Evolutionary conservation across 2,113 vertebrate genomes (phyloP).

Genomic region (Azemiops feae): DNA sequence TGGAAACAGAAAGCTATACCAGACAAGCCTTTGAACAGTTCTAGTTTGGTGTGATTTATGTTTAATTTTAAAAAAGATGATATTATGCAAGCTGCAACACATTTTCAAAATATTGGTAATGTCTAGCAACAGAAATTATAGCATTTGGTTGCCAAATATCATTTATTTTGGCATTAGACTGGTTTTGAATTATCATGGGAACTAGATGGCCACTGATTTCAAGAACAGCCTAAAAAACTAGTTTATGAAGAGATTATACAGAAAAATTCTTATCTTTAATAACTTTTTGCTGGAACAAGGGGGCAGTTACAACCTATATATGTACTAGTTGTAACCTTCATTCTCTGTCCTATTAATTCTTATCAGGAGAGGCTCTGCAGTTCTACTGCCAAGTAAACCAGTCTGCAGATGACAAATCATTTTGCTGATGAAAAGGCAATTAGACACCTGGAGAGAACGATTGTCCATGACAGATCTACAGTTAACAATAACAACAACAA

Average conservation of each 20-base stretch:
- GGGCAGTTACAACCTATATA: rapidly evolving
- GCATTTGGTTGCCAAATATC: constrained; percentile 45
- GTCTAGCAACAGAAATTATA: constrained; percentile 40
- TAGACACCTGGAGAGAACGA: constrained; percentile 3
- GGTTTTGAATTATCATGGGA: neutral
- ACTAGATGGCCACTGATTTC: constrained; percentile 44
- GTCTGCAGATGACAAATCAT: neutral
- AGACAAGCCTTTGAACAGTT: too few species aligned
- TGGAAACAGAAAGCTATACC: too few species aligned
- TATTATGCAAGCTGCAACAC: neutral
- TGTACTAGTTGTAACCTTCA: neutral
- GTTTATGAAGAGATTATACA: neutral
- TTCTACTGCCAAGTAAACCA: neutral
- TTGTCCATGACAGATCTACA: neutral
- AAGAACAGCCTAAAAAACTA: constrained; percentile 22
- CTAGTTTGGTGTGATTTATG: too few species aligned
- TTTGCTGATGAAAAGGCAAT: neutral
- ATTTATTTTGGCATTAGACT: constrained; percentile 44
- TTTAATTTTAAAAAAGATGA: constrained; percentile 4
- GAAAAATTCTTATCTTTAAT: neutral
- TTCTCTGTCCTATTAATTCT: constrained; percentile 8
- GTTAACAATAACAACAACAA: too few species aligned
- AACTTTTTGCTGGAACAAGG: neutral
- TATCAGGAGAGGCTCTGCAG: neutral
- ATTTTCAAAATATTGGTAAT: constrained; percentile 33